These are phyloP conservation scores for Agrypnus murinus DNA, from an alignment of 2,888 invertebrate genomes.

Conservation along the genomic window DNA sequence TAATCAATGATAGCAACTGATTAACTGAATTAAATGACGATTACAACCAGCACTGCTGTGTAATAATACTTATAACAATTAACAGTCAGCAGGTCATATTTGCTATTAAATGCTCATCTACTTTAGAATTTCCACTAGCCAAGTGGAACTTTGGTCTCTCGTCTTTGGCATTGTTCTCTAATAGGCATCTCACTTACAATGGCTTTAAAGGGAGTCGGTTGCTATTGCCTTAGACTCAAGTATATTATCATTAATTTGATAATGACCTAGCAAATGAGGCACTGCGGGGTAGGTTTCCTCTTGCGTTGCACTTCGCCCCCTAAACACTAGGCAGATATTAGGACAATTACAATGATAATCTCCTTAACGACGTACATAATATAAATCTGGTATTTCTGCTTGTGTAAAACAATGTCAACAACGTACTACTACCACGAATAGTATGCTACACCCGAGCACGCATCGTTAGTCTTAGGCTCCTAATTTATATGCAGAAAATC, in stretches of 20 bases:
- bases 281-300: conserved; percentile 45
- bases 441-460: conserved; percentile 23
- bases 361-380: conserved; percentile 38
- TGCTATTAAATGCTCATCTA: conserved; percentile 45
- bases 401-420: conserved; percentile 32
- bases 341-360: conserved; percentile 44
- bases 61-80: conserved; percentile 45
- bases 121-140: conserved; percentile 43
- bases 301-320: conserved; percentile 46
- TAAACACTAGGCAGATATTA: conserved; percentile 36
- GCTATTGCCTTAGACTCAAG: conserved; percentile 48
- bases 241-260: conserved; percentile 55
- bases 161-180: conserved; percentile 50
- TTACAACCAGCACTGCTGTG: conserved; percentile 26
- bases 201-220: conserved; percentile 45
- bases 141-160: conserved; percentile 48
- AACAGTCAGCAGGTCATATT: conserved; percentile 42
- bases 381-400: conserved; percentile 41
- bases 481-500: conserved; percentile 38
- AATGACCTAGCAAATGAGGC: conserved; percentile 51
- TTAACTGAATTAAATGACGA: conserved; percentile 38
- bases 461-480: conserved; percentile 17
- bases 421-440: too few relatives aligned
- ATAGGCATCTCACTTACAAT: conserved; percentile 48
- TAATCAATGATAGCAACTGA: conserved; percentile 32